Base-by-base conservation (phyloP, 1,140 invertebrate genomes). In the Cotesia typhae region DNA sequence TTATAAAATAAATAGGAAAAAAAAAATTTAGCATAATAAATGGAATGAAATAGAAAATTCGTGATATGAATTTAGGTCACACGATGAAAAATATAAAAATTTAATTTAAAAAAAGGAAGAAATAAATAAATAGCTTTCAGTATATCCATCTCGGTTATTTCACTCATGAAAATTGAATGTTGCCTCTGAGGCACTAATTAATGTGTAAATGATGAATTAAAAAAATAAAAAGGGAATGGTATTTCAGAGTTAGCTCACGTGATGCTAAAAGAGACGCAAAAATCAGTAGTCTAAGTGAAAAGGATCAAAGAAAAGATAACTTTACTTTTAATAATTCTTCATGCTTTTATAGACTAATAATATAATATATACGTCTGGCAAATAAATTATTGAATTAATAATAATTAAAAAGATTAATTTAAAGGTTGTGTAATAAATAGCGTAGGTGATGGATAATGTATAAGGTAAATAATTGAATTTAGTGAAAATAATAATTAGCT, bases 401-500 rank as follows among this genome's bases (percentile, higher is more conserved):
- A 28, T 28, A 28, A 28, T 47, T 47, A 7, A 47, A 6, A 47
- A 47, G 3, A 47, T 47, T 47, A 10, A 47, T 47, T 47, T 47
- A 47, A 6, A 9, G 10, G 6, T 6, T 10, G 6, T 6, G 10
- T 47, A 10, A 6, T 47, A 47, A 47, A 28, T 47, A 9, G 5
- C 2, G 38, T 41, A 7, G 9, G 9, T 41, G 14, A 55, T 20
- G 14, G 6, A 55, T 20, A 55, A n/a, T 14, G 6, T 14, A 14
- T 55, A 55, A 17, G 6, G 5, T 47, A 5, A 47, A 36, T 57
- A 47, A 52, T 51, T 47, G 57, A 47, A 47, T 67, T 67, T 37
- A 14, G 59, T 17, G 73, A 47, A 47, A 47, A 47, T 72, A 77
- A 79, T 85, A 86, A 86, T 86, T 86, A 85, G 81, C 81, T 85